Evolutionary conservation across 2,888 invertebrate genomes (phyloP).

Genomic region (Orchesellides sinensis): DNA sequence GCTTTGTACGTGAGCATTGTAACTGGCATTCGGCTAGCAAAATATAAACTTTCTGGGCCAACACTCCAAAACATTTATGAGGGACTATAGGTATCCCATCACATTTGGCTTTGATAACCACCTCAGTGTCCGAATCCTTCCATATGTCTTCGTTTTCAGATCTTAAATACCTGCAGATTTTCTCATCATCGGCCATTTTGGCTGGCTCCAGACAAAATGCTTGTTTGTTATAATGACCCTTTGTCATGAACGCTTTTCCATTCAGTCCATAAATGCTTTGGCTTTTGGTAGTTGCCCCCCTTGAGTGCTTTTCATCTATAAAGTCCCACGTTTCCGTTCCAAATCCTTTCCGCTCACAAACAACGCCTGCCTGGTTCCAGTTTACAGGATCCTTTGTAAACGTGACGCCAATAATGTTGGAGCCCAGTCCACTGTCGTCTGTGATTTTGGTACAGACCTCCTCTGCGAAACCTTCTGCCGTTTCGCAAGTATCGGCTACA

Average conservation of each 20-base stretch:
- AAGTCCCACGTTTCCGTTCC: constrained; percentile 55
- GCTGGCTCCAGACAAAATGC: constrained; percentile 63
- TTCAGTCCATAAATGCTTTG: constrained; percentile 60
- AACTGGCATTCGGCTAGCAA: constrained; percentile 55
- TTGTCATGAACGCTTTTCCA: constrained; percentile 48
- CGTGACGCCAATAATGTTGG: constrained; percentile 59
- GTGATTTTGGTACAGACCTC: constrained; percentile 66
- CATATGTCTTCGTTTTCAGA: constrained; percentile 48
- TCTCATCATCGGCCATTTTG: constrained; percentile 38
- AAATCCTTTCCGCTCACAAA: constrained; percentile 34
- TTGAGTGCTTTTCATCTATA: constrained; percentile 36
- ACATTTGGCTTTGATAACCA: constrained; percentile 34
- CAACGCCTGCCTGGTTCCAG: constrained; percentile 65
- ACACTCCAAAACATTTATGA: constrained; percentile 56
- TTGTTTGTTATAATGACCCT: constrained; percentile 19
- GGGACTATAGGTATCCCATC: constrained; percentile 30
- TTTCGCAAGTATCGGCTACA: constrained; percentile 68
- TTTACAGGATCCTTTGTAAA: constrained; percentile 57
- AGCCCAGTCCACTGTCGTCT: constrained; percentile 46
- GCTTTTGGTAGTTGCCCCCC: constrained; percentile 33
- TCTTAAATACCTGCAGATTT: constrained; percentile 58
- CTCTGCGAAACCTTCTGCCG: constrained; percentile 70
- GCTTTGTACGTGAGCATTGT: constrained; percentile 25
- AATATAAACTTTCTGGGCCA: constrained; percentile 20
- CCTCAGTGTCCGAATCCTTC: constrained; percentile 41